Evolutionary conservation across 1,140 invertebrate species (phyloP), one percentile per base, ranked within the genome.

Genomic region (Neelides sp.): DNA sequence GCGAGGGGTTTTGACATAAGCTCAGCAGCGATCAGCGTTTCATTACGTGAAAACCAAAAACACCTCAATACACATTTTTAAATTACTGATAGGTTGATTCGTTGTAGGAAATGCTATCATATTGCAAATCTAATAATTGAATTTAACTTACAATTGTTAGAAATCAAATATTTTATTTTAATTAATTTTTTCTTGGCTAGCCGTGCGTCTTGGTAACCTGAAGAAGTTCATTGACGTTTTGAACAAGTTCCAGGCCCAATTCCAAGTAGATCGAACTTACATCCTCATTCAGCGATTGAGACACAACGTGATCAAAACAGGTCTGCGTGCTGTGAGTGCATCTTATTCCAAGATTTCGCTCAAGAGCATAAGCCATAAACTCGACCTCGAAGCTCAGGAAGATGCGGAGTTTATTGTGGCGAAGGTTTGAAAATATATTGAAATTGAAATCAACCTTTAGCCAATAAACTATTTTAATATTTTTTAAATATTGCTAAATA

Each of bases 401-500:
- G 95, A 99, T 77, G 94, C 94, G 0, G 95, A 99, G 68, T 98
- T 95, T 65, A 96, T 99, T 65, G 93, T 98, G 0, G 92, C 94
- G 0, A 99, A 99, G 72, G 74, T 71, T 55, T 36, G 27, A 17
- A 19, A 30, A 39, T 15, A 50, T 49, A n/a, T 10, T 34, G 40
- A 15, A 22, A 26, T 40, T 28, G 10, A n/a, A 32, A 49, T 49
- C 23, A 19, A 12, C 15, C 4, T 47, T 35, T 42, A 4, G 15
- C 46, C n/a, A 41, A 23, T 39, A 23, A 19, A 5, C 51, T 57
- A 19, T 48, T 46, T 44, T 49, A 26, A 15, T 57, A 22, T 2
- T 48, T 17, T 28, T 15, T 20, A 27, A 44, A 46, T 19, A 12
- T 46, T 35, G n/a, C 12, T 7, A n/a, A 46, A n/a, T 32, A 13